These are phyloP conservation scores for Gallinago nigripennis DNA, from an alignment of 2,797 vertebrate species.

Conservation along the genomic window DNA sequence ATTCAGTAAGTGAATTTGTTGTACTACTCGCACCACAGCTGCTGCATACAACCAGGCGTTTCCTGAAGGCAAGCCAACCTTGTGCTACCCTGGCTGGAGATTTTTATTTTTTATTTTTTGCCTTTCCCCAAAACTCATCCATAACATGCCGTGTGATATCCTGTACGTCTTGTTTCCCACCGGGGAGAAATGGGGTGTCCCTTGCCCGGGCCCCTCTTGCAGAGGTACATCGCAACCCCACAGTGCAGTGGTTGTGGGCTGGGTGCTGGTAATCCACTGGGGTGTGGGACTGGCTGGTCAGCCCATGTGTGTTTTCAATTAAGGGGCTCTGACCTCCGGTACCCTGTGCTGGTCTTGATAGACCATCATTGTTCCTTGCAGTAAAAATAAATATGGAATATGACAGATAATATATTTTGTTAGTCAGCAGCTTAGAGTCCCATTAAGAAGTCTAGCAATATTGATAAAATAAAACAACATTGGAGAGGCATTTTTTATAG, in stretches of 20 bases:
- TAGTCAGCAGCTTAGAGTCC: constrained; percentile 70
- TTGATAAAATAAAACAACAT: constrained; percentile 71
- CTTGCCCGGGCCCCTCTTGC: background rate
- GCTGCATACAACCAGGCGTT: constrained; percentile 83
- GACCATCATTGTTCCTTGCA: constrained; percentile 70
- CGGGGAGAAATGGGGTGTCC: accelerated
- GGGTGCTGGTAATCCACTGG: background rate
- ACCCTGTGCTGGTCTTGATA: constrained; percentile 55
- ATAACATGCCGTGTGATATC: background rate
- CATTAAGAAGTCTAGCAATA: constrained; percentile 71
- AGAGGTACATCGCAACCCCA: background rate
- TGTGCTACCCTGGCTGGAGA: constrained; percentile 73
- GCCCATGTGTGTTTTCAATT: constrained; percentile 57
- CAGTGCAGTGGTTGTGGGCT: background rate
- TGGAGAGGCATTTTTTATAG: constrained; percentile 74
- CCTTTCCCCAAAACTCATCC: background rate
- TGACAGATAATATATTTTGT: constrained; percentile 78
- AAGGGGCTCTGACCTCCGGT: constrained; percentile 51
- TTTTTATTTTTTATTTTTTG: background rate
- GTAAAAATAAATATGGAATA: constrained; percentile 75
- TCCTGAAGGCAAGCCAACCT: constrained; percentile 85
- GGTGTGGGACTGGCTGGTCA: background rate
- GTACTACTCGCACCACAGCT: constrained; percentile 85
- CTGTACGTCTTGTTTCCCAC: background rate
- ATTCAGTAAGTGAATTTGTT: constrained; percentile 90